These are phyloP conservation scores for Sebastiscus tertius DNA, from an alignment of 2,797 vertebrate genomes.

Conservation along the genomic window DNA sequence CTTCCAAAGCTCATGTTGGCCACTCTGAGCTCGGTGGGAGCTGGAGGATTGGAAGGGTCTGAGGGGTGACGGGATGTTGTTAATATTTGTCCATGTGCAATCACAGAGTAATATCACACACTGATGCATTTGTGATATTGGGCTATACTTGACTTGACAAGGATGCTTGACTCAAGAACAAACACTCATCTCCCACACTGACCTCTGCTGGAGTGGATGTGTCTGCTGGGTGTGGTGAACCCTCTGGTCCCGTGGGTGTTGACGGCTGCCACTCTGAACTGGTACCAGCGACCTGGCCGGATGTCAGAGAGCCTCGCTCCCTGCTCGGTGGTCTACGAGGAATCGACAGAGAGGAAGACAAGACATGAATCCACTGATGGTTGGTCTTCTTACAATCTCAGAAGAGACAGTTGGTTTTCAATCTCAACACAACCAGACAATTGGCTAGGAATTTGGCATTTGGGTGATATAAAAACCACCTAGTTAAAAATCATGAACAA, in stretches of 20 bases:
- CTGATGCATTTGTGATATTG: neutral
- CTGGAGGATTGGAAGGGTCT: conserved; percentile 89
- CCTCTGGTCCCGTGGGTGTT: conserved; percentile 93
- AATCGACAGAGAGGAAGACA: rapidly evolving
- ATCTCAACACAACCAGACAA: too few species aligned
- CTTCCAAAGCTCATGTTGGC: conserved; percentile 83
- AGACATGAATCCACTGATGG: too few species aligned
- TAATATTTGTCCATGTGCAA: neutral
- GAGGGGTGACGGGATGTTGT: neutral
- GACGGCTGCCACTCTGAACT: conserved; percentile 92
- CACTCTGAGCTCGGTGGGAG: conserved; percentile 86
- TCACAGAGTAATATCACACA: neutral
- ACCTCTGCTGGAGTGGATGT: conserved; percentile 92
- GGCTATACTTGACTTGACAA: too few species aligned
- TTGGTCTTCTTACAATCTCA: too few species aligned
- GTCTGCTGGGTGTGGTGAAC: conserved; percentile 93
- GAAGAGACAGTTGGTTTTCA: too few species aligned
- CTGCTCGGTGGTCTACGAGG: conserved; percentile 88
- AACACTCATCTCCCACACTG: neutral
- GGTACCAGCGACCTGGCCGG: conserved; percentile 92
- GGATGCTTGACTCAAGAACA: neutral
- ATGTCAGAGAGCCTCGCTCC: conserved; percentile 79
- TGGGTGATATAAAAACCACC: too few species aligned
- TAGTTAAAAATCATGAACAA: too few species aligned
- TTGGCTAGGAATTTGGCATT: too few species aligned